Base-by-base conservation (phyloP, 2,888 invertebrate genomes). In the Caenorhabditis plicata region DNA sequence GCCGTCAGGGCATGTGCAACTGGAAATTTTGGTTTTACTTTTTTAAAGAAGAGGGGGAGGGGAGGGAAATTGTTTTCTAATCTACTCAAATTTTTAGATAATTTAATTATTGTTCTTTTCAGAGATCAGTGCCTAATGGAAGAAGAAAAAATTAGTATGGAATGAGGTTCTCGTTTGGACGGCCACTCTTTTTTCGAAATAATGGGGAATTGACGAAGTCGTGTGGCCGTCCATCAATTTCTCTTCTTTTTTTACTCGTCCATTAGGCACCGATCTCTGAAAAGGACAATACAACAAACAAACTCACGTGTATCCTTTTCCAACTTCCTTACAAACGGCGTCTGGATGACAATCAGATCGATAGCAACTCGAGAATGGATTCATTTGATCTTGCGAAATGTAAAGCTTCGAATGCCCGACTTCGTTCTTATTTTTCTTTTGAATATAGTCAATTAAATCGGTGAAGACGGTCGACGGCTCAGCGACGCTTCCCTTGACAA, bases 331-430 rank as follows among this genome's bases (percentile, higher is more conserved):
- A 52, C 75, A 75, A 20, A 67, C 57, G 15, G 73, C 73, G 11
- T 62, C 39, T 1, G 64, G 54, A 40, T 71, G 68, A 41, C 73
- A 75, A 46, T 75, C 68, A 9, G 64, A 55, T 26, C 61, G 52
- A 64, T 68, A 75, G 46, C 77, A 77, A 2, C 48, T 53, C 11
- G 68, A 68, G 73, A 71, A 75, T 22, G 76, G 76, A 38, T 73
- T 68, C 53, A 65, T 35, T 46, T 75, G 74, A 20, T 73, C 64
- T 33, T 71, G 71, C 9, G 71, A 73, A 57, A 77, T 74, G 67
- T 65, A 77, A 23, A 76, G 53, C 36, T 70, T 70, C 23, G 68
- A 71, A 5, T 58, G 63, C 53, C 77, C 77, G 23, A 77, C 66
- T 51, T 75, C 71, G 45, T 57, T 68, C 50, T 70, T 62, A 53